A percentile compares a stretch with the other conserved stretches of the same genome.
phyloP scores from a whole-genome alignment of 30 jellyfish, hydroid and myxozoan genomes.

The Aurelia coerulea region DNA sequence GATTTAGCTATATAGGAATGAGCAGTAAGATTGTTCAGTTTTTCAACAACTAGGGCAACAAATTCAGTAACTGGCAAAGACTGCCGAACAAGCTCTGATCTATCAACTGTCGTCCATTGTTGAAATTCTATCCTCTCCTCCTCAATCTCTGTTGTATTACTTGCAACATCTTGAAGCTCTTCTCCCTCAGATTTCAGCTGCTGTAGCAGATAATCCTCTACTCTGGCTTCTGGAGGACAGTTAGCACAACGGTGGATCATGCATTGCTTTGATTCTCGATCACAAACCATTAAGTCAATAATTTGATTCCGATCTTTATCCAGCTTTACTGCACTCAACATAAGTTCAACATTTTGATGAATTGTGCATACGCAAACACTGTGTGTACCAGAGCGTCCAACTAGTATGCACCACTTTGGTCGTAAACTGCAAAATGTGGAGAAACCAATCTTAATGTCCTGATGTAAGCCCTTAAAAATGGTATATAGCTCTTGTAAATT shows the following conservation, averaged over 20 bases:
- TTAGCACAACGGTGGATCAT: conserved; percentile 69
- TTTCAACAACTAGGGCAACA: conserved; percentile 28
- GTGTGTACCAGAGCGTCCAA: conserved; percentile 82
- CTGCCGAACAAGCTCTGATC: conserved; percentile 57
- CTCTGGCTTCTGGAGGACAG: conserved; percentile 48
- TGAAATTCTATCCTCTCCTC: conserved; percentile 46
- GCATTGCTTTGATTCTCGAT: conserved; percentile 64
- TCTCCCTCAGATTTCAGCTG: neutral
- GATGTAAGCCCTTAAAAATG: conserved; percentile 46
- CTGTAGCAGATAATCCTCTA: conserved; percentile 11
- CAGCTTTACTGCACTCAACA: conserved; percentile 41
- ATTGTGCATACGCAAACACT: conserved; percentile 82
- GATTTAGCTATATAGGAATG: conserved; percentile 77
- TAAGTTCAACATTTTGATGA: conserved; percentile 64
- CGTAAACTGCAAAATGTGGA: conserved; percentile 73
- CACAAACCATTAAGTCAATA: conserved; percentile 55
- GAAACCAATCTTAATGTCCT: conserved; percentile 50
- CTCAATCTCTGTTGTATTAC: conserved; percentile 2
- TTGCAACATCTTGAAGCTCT: no score
- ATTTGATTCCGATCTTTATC: conserved; percentile 44
- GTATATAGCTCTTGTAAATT: conserved; percentile 46
- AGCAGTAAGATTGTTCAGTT: conserved; percentile 47
- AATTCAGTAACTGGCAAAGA: conserved; percentile 44
- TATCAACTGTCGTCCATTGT: conserved; percentile 78
- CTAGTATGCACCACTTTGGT: conserved; percentile 79